Percentiles rank a stretch among this genome's conserved stretches.
Conservation (phyloP, 2,888 invertebrate species). For the Apodemia mormo region DNA sequence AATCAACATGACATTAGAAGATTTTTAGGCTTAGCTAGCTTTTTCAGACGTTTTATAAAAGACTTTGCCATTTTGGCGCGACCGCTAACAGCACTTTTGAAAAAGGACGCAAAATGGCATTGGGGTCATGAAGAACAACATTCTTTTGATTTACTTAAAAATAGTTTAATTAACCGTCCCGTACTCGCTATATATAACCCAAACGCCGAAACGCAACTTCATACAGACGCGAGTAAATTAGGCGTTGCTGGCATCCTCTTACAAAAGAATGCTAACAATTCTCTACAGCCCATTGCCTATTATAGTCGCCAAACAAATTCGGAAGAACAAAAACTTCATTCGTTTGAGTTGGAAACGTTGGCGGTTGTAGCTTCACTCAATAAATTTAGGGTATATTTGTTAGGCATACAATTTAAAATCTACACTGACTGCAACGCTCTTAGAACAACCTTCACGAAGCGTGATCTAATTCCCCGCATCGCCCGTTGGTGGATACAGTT, state of each 20-base stretch:
- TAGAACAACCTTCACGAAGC: conserved; percentile 29
- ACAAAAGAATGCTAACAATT: conserved; percentile 1
- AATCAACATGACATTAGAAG: too few species aligned
- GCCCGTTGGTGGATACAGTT: background rate
- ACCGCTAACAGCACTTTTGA: too few species aligned
- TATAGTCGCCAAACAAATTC: background rate
- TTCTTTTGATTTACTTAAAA: too few species aligned
- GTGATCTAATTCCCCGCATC: background rate
- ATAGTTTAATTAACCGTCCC: too few species aligned
- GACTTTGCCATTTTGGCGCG: too few species aligned
- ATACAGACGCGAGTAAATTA: too few species aligned
- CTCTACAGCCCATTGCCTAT: background rate
- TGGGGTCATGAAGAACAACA: too few species aligned
- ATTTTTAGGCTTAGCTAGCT: too few species aligned
- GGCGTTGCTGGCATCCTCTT: conserved; percentile 24
- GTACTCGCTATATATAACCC: too few species aligned
- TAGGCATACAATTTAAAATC: conserved; percentile 34
- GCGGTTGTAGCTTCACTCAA: conserved; percentile 27
- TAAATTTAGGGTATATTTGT: conserved; percentile 35
- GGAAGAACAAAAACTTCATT: background rate
- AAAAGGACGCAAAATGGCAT: too few species aligned
- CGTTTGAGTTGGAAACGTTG: background rate
- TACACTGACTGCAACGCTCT: conserved; percentile 36
- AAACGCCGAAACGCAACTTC: too few species aligned
- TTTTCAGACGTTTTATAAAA: too few species aligned